Evolutionary conservation across 2,888 invertebrate genomes (phyloP), one percentile per base, ranked within the genome.

Genomic region (Dascillus cervinus): DNA sequence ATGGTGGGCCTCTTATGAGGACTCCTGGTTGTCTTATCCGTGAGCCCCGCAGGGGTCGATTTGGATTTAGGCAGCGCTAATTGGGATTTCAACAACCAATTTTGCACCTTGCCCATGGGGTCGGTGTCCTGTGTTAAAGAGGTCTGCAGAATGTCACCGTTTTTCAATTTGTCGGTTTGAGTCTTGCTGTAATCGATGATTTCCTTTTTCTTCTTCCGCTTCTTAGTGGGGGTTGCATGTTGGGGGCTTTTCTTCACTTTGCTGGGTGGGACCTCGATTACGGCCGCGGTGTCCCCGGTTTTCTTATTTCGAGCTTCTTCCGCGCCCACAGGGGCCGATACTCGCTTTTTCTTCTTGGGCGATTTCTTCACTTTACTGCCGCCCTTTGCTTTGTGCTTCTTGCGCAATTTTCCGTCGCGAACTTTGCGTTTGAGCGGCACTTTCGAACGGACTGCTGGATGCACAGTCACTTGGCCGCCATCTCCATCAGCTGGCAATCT

Each of bases 361-460:
- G 60, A 56, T 25, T 42, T 49, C 26, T 60, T 55, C 2, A 48
- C 48, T 42, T 65, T 65, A 27, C 48, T 60, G 32, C 56, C 56
- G 14, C 45, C 43, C 26, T 47, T 44, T 17, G 32, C 27, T 24
- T 41, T 41, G 22, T 47, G 45, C 14, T 48, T 47, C 23, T 41
- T 46, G 9, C 48, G 48, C 11, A 46, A 28, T 41, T 78, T 69
- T 20, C 78, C 73, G 32, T 70, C 67, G 8, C 70, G 58, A 11
- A 89, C 88, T 63, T 87, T 86, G 61, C 85, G 82, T 67, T 87
- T 88, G 43, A 90, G 73, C 22, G 90, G 90, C 34, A 90, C 72
- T 66, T 89, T 89, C 27, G 87, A 83, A 44, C 88, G 79, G 42
- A 89, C 79, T 39, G 84, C 89, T 32, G 85, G 89, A 56, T 91